Evolutionary conservation across 2,888 invertebrate species (phyloP), one percentile per base, ranked within the genome.

Genomic region (Dysmachus trigonus): DNA sequence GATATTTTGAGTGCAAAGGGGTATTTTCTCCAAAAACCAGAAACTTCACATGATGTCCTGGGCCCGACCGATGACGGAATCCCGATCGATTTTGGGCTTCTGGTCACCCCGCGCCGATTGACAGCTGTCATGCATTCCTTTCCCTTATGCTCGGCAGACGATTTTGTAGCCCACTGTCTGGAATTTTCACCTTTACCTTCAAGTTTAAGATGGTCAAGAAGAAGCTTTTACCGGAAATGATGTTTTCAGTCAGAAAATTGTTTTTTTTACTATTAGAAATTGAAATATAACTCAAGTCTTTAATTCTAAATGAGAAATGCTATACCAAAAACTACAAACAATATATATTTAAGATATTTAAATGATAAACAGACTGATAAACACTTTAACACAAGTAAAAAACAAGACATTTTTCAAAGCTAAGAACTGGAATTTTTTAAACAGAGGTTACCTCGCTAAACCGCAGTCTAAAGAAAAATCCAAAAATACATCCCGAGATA

Each of bases 41-140:
- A n/a, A 73, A 73, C 35, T 73, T 31, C 35, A 77, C 79, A 79
- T 79, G 51, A 31, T 47, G 79, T 22, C 81, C 73, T 33, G 35
- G 18, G n/a, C 8, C 27, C 7, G 35, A 13, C 30, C 79, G 51
- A 51, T 79, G 22, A 47, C 79, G 27, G 51, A 79, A 77, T 22
- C 15, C 22, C 41, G 79, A 79, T 79, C 79, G 79, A 79, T 79
- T 41, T 79, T 47, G 51, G 30, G 51, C 18, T n/a, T 73, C 62
- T 47, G 22, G 35, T 76, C 38, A 38, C 76, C 31, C 47, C 10
- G 27, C 62, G 22, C 22, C 27, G 27, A 62, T 38, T 76, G 35
- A 76, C 41, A 76, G 38, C 6, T 22, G 76, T 76, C 76, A 76
- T n/a, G 0, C 22, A 18, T 62, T 15, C 22, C 72, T n/a, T 73